Evolutionary conservation across 1,140 invertebrate species (phyloP), one percentile per base, ranked within the genome.

Genomic region (Ptiloglossa arizonensis): DNA sequence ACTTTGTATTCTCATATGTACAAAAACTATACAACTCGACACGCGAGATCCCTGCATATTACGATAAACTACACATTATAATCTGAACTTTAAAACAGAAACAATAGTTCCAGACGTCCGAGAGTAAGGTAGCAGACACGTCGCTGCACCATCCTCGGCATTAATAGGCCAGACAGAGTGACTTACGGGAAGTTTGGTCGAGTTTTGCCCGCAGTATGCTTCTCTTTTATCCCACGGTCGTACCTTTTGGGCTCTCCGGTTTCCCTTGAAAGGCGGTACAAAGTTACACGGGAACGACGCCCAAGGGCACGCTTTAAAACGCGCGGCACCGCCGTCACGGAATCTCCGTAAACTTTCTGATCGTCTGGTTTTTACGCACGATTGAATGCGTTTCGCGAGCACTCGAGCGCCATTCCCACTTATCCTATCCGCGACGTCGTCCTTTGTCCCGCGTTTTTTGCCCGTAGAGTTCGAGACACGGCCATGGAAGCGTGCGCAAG

Each of bases 301-400:
- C 82, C 80, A 41, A 17, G 77, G 69, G 81, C 24, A 66, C 81
- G 71, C 77, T 88, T 87, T 80, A 80, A 80, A 79, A 75, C 81
- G 79, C 74, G 76, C 54, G n/a, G n/a, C 63, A 68, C 64, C 64
- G 69, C 52, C 78, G 60, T 76, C 19, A 19, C 63, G 57, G 75
- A 82, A 80, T 84, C 77, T 87, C 76, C 57, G 79, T 76, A 64
- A 83, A 79, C 80, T 86, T n/a, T 41, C 68, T 19, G 44, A 41
- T 75, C 77, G 52, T 72, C 62, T 69, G 77, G 75, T 83, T 86
- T 56, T 44, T 52, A 24, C 50, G 60, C 71, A 72, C 24, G 22
- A 5, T 17, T 54, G 29, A 74, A 73, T 52, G 22, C 19, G n/a
- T 24, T 63, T 24, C 11, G 27, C 24, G 15, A 52, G 2, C 8